Conservation (phyloP, 2,797 vertebrate species). For the Paedocypris micromegethes region DNA sequence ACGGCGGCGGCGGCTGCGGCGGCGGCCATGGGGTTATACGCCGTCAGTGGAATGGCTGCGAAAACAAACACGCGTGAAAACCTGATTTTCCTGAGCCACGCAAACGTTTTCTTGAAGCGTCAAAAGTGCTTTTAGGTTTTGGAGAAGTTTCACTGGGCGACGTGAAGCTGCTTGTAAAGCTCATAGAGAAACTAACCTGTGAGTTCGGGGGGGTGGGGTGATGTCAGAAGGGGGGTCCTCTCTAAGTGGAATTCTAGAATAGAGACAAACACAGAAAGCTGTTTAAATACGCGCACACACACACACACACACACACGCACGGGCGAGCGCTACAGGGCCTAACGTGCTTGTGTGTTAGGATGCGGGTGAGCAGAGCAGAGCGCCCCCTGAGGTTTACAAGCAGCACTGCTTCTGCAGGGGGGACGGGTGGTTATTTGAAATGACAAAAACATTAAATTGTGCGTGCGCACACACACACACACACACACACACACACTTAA, state of each 20-base stretch:
- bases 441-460: too few species aligned
- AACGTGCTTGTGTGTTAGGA: neutral
- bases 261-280: constrained; percentile 86
- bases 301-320: too few species aligned
- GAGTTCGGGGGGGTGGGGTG: constrained; percentile 98
- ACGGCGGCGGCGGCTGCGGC: constrained; percentile 87
- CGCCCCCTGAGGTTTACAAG: constrained; percentile 70
- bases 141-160: too few species aligned
- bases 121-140: too few species aligned
- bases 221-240: constrained; percentile 99
- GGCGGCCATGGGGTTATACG: constrained; percentile 93
- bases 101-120: too few species aligned
- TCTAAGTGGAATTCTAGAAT: constrained; percentile 99
- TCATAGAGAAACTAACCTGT: constrained; percentile 93
- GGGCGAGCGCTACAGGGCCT: constrained; percentile 27
- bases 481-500: too few species aligned
- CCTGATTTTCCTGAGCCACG: too few species aligned
- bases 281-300: constrained; percentile 36
- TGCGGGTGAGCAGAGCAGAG: constrained; percentile 34
- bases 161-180: constrained; percentile 72
- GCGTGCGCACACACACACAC: too few species aligned
- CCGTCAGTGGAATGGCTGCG: constrained; percentile 93
- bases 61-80: constrained; percentile 29
- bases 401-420: constrained; percentile 51
- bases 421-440: too few species aligned